Base-by-base conservation (phyloP, 1,140 invertebrate species). In the Zaprionus nigranus region DNA sequence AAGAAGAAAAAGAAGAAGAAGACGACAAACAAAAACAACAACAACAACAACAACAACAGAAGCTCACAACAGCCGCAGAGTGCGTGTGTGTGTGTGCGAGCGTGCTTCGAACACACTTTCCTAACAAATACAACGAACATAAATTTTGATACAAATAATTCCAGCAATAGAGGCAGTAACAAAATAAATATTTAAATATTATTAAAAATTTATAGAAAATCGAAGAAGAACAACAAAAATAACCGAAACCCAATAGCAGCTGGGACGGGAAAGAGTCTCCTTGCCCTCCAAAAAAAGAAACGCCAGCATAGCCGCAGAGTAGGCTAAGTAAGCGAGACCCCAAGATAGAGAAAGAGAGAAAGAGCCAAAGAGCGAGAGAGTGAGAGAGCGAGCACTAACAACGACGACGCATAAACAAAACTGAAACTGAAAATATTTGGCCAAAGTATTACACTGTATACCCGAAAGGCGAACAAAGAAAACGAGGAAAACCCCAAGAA, bases 381-480 rank as follows among this genome's bases (percentile, higher is more conserved):
- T 11, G 38, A 40, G 56, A 30, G 24, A 59, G 65, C 38, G 46
- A 5, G 57, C 22, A 30, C 28, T 30, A 60, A 60, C 26, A 72
- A 65, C 74, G 61, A 43, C 59, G 49, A 72, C 74, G 68, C 68
- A 76, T 76, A 76, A 76, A 82, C 61, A 81, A 79, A 72, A 46
- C 61, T 43, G 64, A 67, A 77, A 72, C 57, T 53, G 73, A 63
- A 88, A 78, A 75, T 81, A 75, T 78, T 87, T 88, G 78, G 70
- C 64, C 70, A 78, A 72, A 68, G 56, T 68, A 72, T 43, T 62
- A 72, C 53, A 51, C 28, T 51, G 46, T 51, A 64, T 38, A 46
- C 20, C 40, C 66, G 49, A 38, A 58, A 67, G 57, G 24, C 38
- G 56, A 54, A 61, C 40, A 60, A 15, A 28, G 15, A 46, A 17